Evolutionary conservation across 2,888 invertebrate species (phyloP), one percentile per base, ranked within the genome.

Genomic region (Brachyptera putata): DNA sequence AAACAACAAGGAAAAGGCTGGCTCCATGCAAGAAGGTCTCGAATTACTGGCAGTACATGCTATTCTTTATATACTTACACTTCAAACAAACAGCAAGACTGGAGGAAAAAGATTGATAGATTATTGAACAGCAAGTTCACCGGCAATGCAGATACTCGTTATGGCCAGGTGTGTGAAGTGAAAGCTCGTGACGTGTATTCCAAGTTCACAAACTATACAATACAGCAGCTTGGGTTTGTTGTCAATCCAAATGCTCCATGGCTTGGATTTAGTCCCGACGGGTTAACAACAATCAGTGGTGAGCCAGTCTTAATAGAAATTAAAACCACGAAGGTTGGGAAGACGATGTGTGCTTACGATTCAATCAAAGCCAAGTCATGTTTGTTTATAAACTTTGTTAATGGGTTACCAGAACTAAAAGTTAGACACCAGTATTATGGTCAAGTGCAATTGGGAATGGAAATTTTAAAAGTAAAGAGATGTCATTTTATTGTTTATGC

Each of bases 401-500:
- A n/a, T n/a, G n/a, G n/a, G n/a, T n/a, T n/a, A n/a, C n/a, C n/a
- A n/a, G n/a, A n/a, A n/a, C n/a, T n/a, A n/a, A n/a, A n/a, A n/a
- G n/a, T n/a, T n/a, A n/a, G n/a, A n/a, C n/a, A n/a, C n/a, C n/a
- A n/a, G n/a, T n/a, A n/a, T n/a, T n/a, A n/a, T n/a, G n/a, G n/a
- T n/a, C n/a, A n/a, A n/a, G n/a, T n/a, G n/a, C n/a, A n/a, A n/a
- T n/a, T n/a, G n/a, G n/a, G n/a, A n/a, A 50, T 50, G 50, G n/a
- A 18, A 2, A 25, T 50, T 9, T 3, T 3, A 24, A 30, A 30
- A n/a, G 3, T 50, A 4, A 13, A 50, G 5, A 25, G 25, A 4
- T 50, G 50, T 50, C 26, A 50, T 16, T 50, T 50, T 5, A 24
- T 50, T 25, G n/a, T 50, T 9, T 50, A 50, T 50, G 50, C 50